A percentile compares a stretch with the other conserved stretches of the same genome.
Evolutionary conservation across 37 sponge, comb jelly and placozoan genomes (phyloP).

Genomic region (Geodia barretti): DNA sequence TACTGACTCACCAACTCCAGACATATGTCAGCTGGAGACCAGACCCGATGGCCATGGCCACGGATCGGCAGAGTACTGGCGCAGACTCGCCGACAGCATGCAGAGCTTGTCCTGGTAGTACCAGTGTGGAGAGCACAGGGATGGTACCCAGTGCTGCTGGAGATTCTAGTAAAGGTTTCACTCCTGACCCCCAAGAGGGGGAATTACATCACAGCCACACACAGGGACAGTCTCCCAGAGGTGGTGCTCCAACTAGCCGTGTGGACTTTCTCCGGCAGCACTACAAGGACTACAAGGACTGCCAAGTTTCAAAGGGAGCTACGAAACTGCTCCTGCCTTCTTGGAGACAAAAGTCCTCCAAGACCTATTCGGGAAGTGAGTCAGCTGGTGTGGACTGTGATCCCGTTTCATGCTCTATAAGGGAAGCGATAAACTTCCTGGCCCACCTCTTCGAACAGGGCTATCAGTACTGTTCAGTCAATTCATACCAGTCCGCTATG

Average conservation of each 20-base stretch:
- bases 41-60: conserved; percentile 39
- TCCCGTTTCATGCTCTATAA: conserved; percentile 55
- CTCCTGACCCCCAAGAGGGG: background rate
- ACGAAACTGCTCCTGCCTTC: conserved; percentile 33
- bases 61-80: conserved; percentile 39
- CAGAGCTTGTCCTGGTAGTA: conserved; percentile 21
- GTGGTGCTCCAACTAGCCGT: conserved; percentile 37
- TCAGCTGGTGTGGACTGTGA: conserved; percentile 34
- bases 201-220: conserved; percentile 18
- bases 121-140: conserved; percentile 46
- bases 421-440: conserved; percentile 46
- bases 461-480: conserved; percentile 48
- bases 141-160: conserved; percentile 50
- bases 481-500: conserved; percentile 44
- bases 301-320: conserved; percentile 32
- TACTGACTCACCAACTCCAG: conserved; percentile 20
- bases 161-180: conserved; percentile 14
- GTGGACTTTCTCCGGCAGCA: conserved; percentile 54
- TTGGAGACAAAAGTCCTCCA: conserved; percentile 37
- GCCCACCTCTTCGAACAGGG: conserved; percentile 42
- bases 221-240: conserved; percentile 8
- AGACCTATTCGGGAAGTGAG: conserved; percentile 33
- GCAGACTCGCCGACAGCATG: conserved; percentile 3
- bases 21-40: conserved; percentile 51
- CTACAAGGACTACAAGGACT: background rate